Conservation (phyloP, 2,797 vertebrate species). For the Pteronotus mesoamericanus region DNA sequence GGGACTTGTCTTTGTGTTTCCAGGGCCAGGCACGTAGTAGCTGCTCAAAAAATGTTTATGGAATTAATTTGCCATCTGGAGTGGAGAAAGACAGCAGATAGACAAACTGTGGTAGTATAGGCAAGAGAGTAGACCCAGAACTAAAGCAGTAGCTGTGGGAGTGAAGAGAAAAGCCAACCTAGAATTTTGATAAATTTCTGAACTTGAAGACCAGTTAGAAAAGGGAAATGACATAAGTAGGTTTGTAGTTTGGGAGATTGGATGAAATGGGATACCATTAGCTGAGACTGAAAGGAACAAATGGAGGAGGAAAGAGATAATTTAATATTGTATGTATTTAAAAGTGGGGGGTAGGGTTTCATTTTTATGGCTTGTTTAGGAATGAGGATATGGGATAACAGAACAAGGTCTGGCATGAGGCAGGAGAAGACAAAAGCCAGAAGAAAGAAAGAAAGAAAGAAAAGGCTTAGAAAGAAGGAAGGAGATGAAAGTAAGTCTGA, state of each 20-base stretch:
- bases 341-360: neutral
- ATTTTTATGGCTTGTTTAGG: neutral
- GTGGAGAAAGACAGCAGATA: neutral
- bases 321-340: neutral
- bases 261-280: conserved; percentile 15
- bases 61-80: neutral
- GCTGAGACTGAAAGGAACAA: neutral
- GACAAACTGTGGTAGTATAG: neutral
- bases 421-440: neutral
- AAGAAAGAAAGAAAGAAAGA: neutral
- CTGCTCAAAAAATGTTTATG: neutral
- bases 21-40: neutral
- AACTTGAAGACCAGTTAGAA: conserved; percentile 1
- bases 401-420: neutral
- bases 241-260: neutral
- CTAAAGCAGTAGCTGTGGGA: neutral
- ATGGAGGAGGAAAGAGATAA: neutral
- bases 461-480: neutral
- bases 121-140: neutral
- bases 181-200: neutral
- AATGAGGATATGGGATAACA: neutral
- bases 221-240: neutral
- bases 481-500: neutral
- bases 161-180: neutral
- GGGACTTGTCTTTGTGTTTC: neutral